Percentiles rank a stretch among this genome's conserved stretches.
Conservation (phyloP, 2,888 invertebrate genomes). For the Microdon myrmicae region DNA sequence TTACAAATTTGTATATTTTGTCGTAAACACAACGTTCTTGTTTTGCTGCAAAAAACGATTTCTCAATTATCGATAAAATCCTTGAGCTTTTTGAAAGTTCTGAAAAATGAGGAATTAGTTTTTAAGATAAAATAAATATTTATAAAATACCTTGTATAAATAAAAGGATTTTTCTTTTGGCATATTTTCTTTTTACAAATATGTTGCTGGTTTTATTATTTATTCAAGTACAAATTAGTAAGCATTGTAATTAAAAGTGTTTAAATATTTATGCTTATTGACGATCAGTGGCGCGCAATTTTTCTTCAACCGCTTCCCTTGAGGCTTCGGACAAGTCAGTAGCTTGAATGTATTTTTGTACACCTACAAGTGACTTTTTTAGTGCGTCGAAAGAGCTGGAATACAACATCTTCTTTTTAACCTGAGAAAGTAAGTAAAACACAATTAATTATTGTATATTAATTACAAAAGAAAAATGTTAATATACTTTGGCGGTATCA, state of each 20-base stretch:
- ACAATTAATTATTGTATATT: constrained; percentile 6
- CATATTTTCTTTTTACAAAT: constrained; percentile 47
- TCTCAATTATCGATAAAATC: no score
- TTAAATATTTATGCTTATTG: constrained; percentile 71
- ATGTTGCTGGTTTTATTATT: constrained; percentile 50
- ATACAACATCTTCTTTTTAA: constrained; percentile 88
- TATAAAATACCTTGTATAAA: no score
- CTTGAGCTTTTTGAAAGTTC: no score
- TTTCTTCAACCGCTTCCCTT: constrained; percentile 92
- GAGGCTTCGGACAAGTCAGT: constrained; percentile 95
- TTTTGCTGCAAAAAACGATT: no score
- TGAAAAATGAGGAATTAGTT: no score
- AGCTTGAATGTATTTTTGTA: constrained; percentile 97
- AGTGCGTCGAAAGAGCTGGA: constrained; percentile 97
- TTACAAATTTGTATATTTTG: no score
- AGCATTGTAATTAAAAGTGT: constrained; percentile 46
- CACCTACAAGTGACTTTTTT: constrained; percentile 95
- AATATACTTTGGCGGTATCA: constrained; percentile 87
- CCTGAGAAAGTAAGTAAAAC: constrained; percentile 60
- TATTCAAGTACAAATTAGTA: constrained; percentile 52
- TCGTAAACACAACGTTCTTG: no score
- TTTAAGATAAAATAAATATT: no score
- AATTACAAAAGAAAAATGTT: not conserved
- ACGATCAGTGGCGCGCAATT: constrained; percentile 93
- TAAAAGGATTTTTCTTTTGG: no score